Percentiles rank a stretch among this genome's conserved stretches.
phyloP scores from a whole-genome alignment of 2,113 vertebrate species.

The Mellivora capensis region DNA sequence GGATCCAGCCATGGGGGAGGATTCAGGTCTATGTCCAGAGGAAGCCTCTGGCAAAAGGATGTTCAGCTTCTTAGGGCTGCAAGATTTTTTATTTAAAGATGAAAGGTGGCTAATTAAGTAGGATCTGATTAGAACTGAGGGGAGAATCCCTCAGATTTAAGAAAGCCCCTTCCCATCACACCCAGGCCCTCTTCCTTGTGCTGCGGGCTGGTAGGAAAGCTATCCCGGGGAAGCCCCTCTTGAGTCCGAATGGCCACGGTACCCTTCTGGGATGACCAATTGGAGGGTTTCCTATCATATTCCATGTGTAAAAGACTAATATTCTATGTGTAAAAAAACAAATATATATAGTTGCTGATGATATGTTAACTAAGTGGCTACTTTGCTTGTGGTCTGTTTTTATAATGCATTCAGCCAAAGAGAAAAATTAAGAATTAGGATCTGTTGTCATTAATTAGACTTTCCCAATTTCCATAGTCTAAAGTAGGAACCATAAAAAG shows the following conservation, averaged over 20 bases:
- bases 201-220: not conserved
- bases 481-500: not conserved
- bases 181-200: not conserved
- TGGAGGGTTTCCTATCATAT: not conserved
- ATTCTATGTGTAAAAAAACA: too few species aligned
- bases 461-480: not conserved
- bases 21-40: not conserved
- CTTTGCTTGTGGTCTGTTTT: not conserved
- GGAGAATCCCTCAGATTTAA: not conserved
- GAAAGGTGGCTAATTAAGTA: conserved; percentile 1
- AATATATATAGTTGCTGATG: not conserved
- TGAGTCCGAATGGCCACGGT: not conserved
- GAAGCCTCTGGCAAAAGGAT: conserved; percentile 43
- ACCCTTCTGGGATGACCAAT: not conserved
- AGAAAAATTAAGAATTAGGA: conserved; percentile 19
- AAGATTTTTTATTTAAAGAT: not conserved
- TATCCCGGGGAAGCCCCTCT: not conserved
- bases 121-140: not conserved
- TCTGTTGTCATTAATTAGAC: not conserved
- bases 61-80: conserved; percentile 34
- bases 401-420: not conserved
- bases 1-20: not conserved
- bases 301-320: not conserved
- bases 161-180: not conserved
- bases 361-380: not conserved